Evolutionary conservation across 2,888 invertebrate genomes (phyloP).

Genomic region (Epirrita christyi): DNA sequence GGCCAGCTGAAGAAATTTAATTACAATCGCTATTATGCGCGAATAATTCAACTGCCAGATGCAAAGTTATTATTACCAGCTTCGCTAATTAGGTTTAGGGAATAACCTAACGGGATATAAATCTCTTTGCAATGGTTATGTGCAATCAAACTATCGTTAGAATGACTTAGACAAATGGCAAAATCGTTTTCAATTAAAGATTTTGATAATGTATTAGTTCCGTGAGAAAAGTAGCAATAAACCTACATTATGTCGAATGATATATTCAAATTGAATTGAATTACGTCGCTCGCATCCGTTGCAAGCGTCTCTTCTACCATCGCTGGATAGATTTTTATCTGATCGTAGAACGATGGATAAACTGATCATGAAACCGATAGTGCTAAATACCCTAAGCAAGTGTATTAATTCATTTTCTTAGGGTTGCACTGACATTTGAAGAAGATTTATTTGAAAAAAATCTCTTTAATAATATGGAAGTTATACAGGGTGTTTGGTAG

Average conservation of each 20-base stretch:
- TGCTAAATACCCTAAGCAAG: conserved; percentile 36
- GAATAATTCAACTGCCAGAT: conserved; percentile 57
- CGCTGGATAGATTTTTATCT: conserved; percentile 72
- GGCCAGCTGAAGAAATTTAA: conserved; percentile 59
- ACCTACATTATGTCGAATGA: conserved; percentile 81
- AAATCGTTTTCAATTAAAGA: conserved; percentile 78
- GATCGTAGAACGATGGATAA: conserved; percentile 76
- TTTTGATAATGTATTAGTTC: conserved; percentile 82
- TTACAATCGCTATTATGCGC: conserved; percentile 55
- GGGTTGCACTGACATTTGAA: not conserved
- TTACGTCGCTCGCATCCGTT: conserved; percentile 79
- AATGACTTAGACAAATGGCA: conserved; percentile 74
- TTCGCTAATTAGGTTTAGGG: conserved; percentile 54
- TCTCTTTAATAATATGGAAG: no score
- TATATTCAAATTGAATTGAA: conserved; percentile 82
- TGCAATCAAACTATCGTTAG: conserved; percentile 62
- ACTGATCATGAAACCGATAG: conserved; percentile 68
- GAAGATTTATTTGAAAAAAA: no score
- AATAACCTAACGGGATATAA: conserved; percentile 56
- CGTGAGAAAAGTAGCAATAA: conserved; percentile 84
- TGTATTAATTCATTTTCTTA: not conserved
- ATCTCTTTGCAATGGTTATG: conserved; percentile 52
- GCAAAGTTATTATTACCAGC: conserved; percentile 42
- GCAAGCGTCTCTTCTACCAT: conserved; percentile 72
- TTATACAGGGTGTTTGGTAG: no score